These are phyloP conservation scores for Daubentonia madagascariensis DNA, from an alignment of 2,113 vertebrate species.

Conservation along the genomic window DNA sequence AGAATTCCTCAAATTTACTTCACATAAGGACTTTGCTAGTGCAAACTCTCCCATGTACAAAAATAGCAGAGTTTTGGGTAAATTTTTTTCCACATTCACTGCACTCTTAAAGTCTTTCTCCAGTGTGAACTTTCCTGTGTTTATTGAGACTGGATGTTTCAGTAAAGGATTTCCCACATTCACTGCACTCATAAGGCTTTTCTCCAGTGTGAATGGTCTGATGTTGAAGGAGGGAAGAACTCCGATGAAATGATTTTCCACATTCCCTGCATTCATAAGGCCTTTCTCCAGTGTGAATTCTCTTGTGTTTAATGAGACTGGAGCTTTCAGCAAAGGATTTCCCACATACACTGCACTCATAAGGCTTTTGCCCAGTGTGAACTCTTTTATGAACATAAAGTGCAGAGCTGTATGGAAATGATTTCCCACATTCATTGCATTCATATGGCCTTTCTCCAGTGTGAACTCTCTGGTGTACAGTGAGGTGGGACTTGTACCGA, in stretches of 20 bases:
- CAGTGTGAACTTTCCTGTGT: conserved; percentile 50
- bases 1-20: not conserved
- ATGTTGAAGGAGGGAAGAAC: not conserved
- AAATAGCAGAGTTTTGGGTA: conserved; percentile 9
- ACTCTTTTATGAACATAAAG: not conserved
- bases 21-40: no score
- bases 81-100: conserved; percentile 55
- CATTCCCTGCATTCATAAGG: not conserved
- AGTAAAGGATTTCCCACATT: conserved; percentile 49
- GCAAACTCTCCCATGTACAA: not conserved
- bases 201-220: not conserved
- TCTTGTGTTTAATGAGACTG: not conserved
- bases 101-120: conserved; percentile 34
- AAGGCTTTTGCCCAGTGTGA: not conserved
- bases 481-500: not conserved
- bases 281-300: not conserved
- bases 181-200: not conserved
- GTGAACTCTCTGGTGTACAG: not conserved
- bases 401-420: not conserved
- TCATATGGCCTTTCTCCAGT: not conserved
- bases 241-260: not conserved
- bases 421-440: not conserved
- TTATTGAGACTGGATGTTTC: not conserved
- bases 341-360: not conserved
- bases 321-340: not conserved